phyloP scores from a whole-genome alignment of 2,797 vertebrate species.

The Sebastes itinus region DNA sequence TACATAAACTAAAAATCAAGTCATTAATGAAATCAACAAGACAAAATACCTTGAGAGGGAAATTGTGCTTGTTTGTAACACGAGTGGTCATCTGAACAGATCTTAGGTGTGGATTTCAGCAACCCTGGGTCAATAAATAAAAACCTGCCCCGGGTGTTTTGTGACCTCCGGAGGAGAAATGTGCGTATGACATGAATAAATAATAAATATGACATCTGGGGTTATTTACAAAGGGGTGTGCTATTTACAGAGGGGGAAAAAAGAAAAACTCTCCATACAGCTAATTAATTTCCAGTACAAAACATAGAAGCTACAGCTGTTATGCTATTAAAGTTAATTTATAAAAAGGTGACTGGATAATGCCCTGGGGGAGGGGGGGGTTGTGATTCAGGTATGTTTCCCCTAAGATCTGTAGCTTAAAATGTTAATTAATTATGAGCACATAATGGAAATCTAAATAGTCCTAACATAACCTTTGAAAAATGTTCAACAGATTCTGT shows the following conservation, averaged over 20 bases:
- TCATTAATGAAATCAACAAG: slow-evolving; percentile 7
- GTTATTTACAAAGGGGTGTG: slow-evolving; percentile 70
- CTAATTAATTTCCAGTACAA: slow-evolving; percentile 45
- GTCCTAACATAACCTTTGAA: not conserved
- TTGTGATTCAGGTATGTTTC: not conserved
- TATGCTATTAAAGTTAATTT: slow-evolving; percentile 14
- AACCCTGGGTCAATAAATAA: slow-evolving; percentile 5
- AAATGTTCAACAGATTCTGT: slow-evolving; percentile 12
- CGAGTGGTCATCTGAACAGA: not conserved
- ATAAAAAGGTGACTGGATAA: slow-evolving; percentile 51
- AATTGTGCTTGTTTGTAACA: slow-evolving; percentile 56
- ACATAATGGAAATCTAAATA: not conserved
- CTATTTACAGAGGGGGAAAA: slow-evolving; percentile 55
- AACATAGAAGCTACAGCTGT: slow-evolving; percentile 46
- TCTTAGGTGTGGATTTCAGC: not conserved
- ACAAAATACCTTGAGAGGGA: slow-evolving; percentile 5
- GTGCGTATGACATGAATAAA: slow-evolving; percentile 79
- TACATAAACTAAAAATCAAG: not conserved
- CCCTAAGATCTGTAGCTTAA: not conserved
- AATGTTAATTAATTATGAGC: not conserved
- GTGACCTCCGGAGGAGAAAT: slow-evolving; percentile 61
- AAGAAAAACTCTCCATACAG: slow-evolving; percentile 44
- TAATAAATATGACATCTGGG: slow-evolving; percentile 76
- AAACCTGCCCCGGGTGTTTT: not conserved
- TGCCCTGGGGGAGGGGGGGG: slow-evolving; percentile 43